Conservation (phyloP, 2,888 invertebrate species). For the Rosalia funebris region DNA sequence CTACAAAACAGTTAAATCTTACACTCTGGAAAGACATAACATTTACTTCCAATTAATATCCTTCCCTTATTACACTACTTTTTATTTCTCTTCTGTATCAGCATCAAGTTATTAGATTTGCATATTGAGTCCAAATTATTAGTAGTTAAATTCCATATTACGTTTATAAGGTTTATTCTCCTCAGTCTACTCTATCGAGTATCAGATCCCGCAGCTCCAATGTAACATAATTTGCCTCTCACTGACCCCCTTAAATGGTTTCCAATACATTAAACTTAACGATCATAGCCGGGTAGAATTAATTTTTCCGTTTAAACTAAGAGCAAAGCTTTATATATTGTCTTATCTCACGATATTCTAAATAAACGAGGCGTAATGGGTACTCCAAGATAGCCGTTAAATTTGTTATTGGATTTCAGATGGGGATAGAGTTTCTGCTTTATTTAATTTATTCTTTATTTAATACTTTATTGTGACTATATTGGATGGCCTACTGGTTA, state of each 20-base stretch:
- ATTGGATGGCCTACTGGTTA: too few relatives aligned
- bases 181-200: not conserved
- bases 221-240: slow-evolving; percentile 10
- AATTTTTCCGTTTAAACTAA: slow-evolving; percentile 3
- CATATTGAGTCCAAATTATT: not conserved
- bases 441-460: too few relatives aligned
- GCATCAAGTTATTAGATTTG: not conserved
- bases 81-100: not conserved
- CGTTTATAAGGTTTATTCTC: too few relatives aligned
- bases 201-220: not conserved
- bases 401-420: too few relatives aligned
- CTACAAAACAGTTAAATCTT: too few relatives aligned
- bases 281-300: not conserved
- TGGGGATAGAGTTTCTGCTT: too few relatives aligned
- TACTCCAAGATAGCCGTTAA: not conserved
- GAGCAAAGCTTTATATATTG: slow-evolving; percentile 1
- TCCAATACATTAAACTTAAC: slow-evolving; percentile 20
- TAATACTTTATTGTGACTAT: too few relatives aligned
- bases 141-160: too few relatives aligned
- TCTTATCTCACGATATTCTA: not conserved
- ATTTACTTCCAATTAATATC: too few relatives aligned
- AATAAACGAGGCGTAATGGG: not conserved
- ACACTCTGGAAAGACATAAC: too few relatives aligned
- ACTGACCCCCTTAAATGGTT: slow-evolving; percentile 13
- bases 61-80: not conserved